Evolutionary conservation across 2,888 invertebrate species (phyloP).

Genomic region (Apodemia zela): DNA sequence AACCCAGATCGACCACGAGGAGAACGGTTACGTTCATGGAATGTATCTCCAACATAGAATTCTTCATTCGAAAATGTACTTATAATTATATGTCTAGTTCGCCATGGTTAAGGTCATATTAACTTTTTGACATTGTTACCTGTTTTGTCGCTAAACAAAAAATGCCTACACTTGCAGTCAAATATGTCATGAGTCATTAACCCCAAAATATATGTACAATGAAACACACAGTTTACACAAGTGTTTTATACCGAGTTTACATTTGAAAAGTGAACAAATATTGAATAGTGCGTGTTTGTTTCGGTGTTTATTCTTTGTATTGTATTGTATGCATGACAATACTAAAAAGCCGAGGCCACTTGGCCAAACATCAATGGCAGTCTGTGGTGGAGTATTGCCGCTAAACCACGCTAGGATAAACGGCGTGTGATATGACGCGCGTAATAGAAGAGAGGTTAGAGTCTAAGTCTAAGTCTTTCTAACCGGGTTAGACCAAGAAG

Average conservation of each 20-base stretch:
- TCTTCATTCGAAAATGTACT: no score
- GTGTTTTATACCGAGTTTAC: conserved; percentile 6
- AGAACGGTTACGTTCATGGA: no score
- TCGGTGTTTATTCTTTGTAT: not conserved
- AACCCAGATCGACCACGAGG: no score
- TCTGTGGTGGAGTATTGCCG: no score
- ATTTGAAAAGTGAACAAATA: conserved; percentile 9
- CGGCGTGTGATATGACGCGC: no score
- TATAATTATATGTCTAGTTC: not conserved
- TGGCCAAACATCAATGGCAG: not conserved
- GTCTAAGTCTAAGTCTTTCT: no score
- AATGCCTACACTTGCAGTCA: not conserved
- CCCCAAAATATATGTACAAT: not conserved
- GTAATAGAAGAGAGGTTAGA: no score
- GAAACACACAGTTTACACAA: not conserved
- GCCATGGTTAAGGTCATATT: not conserved
- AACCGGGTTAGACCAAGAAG: no score
- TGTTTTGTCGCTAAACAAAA: not conserved
- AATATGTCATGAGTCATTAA: not conserved
- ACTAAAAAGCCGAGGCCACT: not conserved
- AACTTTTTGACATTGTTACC: not conserved
- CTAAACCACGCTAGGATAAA: no score
- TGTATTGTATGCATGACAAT: not conserved
- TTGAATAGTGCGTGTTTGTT: not conserved
- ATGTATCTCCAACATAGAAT: no score